Evolutionary conservation across 2,113 vertebrate genomes (phyloP), one percentile per base, ranked within the genome.

Genomic region (Kobus ellipsiprymnus): DNA sequence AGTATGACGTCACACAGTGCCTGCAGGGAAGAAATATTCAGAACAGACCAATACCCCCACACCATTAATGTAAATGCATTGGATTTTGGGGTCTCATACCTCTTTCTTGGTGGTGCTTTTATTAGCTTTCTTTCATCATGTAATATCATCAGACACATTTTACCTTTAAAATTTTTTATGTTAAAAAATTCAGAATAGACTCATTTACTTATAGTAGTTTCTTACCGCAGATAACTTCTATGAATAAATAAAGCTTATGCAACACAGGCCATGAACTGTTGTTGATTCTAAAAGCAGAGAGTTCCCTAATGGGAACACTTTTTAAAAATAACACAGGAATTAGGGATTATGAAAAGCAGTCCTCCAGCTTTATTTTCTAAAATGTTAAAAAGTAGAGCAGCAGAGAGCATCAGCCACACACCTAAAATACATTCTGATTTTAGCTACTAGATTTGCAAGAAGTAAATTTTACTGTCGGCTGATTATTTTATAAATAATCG

Each of bases 401-500:
- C 2, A 2, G 33, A 54, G 25, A 33, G 4, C 30, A 48, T 48
- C 23, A 50, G 3, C 11, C n/a, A 57, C 16, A 33, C 7, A 67
- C 7, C 50, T 48, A 95, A 87, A 64, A 64, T 21, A 97, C 27
- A 54, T 16, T 16, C 5, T 15, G 12, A 94, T 59, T 91, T 80
- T 74, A 95, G 48, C 29, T 19, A 36, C 17, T 64, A 9, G 54
- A 86, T 93, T 64, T 87, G 50, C 87, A 92, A 84, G 23, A 92
- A 55, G 29, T 48, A 88, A 86, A 82, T 83, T 92, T 96, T 48
- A 54, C 11, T 91, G 11, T 64, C 0, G 13, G 14, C 74, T 30
- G 50, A 67, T 40, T 96, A 44, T 94, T 96, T 96, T 94, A 62
- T 97, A 87, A 92, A 54, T 81, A 97, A 92, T 12, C 55, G 16